Evolutionary conservation across 2,888 invertebrate species (phyloP).

Genomic region (Tanypteryx hageni): DNA sequence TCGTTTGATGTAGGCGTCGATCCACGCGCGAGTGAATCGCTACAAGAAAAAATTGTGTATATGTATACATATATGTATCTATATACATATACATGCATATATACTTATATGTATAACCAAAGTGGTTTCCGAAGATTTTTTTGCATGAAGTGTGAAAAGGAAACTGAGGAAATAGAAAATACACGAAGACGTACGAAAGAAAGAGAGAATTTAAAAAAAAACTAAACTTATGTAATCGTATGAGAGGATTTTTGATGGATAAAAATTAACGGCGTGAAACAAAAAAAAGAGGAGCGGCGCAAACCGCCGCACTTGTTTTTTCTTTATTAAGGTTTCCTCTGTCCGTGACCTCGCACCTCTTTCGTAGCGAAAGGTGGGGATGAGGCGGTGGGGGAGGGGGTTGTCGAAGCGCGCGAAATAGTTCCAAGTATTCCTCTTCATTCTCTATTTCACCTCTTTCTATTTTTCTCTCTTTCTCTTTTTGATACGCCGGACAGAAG

Average conservation of each 20-base stretch:
- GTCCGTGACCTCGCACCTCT: neutral
- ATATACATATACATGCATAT: neutral
- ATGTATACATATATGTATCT: slow-evolving; percentile 11
- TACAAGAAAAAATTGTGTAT: neutral
- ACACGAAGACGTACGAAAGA: no score
- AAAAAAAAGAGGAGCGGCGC: neutral
- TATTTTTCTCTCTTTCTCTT: neutral
- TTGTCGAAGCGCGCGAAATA: neutral
- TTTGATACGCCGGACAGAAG: neutral
- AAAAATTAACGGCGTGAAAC: neutral
- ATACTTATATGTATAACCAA: neutral
- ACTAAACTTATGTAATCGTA: no score
- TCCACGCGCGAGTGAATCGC: neutral
- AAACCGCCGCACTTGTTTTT: neutral
- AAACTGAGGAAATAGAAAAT: no score
- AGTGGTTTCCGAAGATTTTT: no score
- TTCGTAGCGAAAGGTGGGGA: neutral
- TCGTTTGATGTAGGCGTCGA: neutral
- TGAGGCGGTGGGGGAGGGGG: neutral
- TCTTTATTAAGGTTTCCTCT: neutral
- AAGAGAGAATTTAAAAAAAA: no score
- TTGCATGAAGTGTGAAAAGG: no score
- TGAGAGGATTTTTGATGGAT: no score
- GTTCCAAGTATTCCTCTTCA: neutral
- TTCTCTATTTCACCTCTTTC: neutral